phyloP scores from a whole-genome alignment of 2,888 invertebrate species.

The Epinotia nisella region DNA sequence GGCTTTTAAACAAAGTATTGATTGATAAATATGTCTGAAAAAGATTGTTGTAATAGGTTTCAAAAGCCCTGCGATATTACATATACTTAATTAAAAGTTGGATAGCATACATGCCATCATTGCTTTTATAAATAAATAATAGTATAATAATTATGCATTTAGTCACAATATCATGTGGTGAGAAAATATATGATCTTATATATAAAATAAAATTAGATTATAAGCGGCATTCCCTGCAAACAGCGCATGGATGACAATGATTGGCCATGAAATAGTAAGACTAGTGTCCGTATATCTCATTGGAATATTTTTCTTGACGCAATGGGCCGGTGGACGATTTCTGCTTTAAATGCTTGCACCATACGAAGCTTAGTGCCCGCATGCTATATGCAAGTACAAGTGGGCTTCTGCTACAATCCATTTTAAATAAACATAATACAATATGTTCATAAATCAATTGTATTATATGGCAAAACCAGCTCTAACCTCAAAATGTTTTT shows the following conservation, averaged over 20 bases:
- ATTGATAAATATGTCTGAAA: not conserved
- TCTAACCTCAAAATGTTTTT: not conserved
- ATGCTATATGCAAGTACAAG: conserved; percentile 25
- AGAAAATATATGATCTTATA: conserved; percentile 24
- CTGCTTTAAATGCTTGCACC: conserved; percentile 55
- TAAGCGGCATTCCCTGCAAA: conserved; percentile 65
- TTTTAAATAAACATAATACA: not conserved
- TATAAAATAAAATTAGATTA: conserved; percentile 26
- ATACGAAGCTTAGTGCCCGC: conserved; percentile 40
- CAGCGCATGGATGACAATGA: conserved; percentile 52
- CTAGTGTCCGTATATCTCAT: conserved; percentile 58
- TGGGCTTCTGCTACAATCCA: conserved; percentile 16
- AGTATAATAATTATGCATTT: conserved; percentile 40
- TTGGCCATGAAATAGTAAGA: conserved; percentile 46
- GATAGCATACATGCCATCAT: conserved; percentile 36
- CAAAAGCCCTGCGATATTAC: conserved; percentile 22
- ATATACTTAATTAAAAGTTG: not conserved
- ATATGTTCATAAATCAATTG: not conserved
- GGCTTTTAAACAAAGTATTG: conserved; percentile 18
- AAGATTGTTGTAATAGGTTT: not conserved
- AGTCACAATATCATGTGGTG: conserved; percentile 32
- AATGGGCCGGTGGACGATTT: conserved; percentile 65
- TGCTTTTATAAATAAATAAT: conserved; percentile 27
- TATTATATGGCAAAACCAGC: not conserved
- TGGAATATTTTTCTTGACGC: conserved; percentile 60